These are phyloP conservation scores for Festucalex cinctus DNA, from an alignment of 2,113 vertebrate species.

Conservation along the genomic window DNA sequence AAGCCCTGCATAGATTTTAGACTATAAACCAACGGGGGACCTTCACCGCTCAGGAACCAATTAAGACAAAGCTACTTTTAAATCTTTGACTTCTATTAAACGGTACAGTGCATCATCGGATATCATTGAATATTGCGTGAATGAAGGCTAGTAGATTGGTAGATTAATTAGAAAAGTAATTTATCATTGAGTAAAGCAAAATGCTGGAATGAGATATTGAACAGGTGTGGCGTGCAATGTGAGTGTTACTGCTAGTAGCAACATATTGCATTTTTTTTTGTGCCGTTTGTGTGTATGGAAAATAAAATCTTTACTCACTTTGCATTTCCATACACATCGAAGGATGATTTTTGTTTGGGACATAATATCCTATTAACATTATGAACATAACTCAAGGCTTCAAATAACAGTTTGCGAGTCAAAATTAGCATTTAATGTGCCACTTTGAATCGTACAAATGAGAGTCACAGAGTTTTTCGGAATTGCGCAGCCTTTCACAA, in stretches of 20 bases:
- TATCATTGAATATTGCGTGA: neutral
- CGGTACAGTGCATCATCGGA: neutral
- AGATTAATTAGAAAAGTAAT: neutral
- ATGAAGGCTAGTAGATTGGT: neutral
- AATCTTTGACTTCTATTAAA: neutral
- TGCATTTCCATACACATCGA: neutral
- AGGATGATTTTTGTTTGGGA: too few species aligned
- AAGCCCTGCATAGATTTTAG: conserved; percentile 26
- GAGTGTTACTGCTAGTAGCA: neutral
- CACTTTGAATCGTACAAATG: too few species aligned
- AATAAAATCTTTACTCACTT: neutral
- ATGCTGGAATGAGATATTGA: neutral
- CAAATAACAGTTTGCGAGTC: too few species aligned
- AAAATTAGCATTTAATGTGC: too few species aligned
- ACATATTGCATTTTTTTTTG: neutral
- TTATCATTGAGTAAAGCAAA: neutral
- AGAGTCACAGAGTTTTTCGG: too few species aligned
- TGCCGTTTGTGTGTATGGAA: neutral
- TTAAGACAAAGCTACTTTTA: neutral
- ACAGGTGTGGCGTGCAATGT: neutral
- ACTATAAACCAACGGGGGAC: conserved; percentile 9
- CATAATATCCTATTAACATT: too few species aligned
- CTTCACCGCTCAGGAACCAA: conserved; percentile 11
- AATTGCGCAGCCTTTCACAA: too few species aligned
- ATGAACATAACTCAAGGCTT: neutral